Evolutionary conservation across 2,888 invertebrate species (phyloP), one percentile per base, ranked within the genome.

Genomic region (Kryphioiulus occultus): DNA sequence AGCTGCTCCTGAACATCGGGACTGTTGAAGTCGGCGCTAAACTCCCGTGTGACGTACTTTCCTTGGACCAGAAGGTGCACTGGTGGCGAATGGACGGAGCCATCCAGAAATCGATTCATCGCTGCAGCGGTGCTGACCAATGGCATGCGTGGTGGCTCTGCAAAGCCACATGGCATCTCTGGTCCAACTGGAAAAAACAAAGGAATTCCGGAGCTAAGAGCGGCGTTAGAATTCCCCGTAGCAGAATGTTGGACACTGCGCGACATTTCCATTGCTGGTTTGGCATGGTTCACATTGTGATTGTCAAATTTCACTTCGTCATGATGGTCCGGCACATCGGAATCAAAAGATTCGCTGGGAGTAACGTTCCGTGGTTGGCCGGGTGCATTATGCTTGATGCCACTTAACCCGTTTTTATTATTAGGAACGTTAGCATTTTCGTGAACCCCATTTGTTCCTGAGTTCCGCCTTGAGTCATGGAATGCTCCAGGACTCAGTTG

Each of bases 51-150:
- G 15, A 87, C 30, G 19, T 44, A 87, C 84, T 84, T 87, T 15
- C 32, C 35, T 12, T 87, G 83, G 35, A 15, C 22, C 39, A 87
- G 32, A 19, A 87, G 83, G 44, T 87, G 87, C 22, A 83, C 82
- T 12, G 87, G 87, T 15, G 87, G 87, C 3, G 87, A 83, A 47
- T 87, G 87, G 30, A 87, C 83, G 19, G 87, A 32, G n/a, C 83
- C 26, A 17, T 86, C 86, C 86, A 59, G 26, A 22, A 59, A 86
- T 32, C 59, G 42, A 19, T 22, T 30, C 32, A 35, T 53, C 86
- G 17, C 30, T 10, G 44, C 86, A n/a, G n/a, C 22, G 17, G 78
- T 15, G 78, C 30, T 17, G 78, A 30, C 78, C 78, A 78, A 17
- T 15, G 78, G 78, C 30, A 30, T 26, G 15, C 78, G 17, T 2